Conservation (phyloP, 1,140 invertebrate species). For the Drosophila biarmipes region DNA sequence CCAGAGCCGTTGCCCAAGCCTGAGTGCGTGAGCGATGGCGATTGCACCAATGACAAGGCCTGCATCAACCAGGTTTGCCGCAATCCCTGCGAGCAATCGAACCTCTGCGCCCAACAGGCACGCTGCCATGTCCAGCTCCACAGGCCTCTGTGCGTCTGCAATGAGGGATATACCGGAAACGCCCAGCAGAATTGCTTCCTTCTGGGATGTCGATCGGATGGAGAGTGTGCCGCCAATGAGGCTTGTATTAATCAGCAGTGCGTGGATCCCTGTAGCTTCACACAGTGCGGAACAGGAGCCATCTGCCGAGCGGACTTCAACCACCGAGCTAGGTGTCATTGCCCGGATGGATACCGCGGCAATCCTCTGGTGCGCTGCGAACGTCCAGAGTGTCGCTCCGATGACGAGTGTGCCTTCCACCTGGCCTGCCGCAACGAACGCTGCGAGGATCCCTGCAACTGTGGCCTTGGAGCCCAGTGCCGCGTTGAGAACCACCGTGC, state of each 20-base stretch:
- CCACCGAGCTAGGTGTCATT: conserved; percentile 92
- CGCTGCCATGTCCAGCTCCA: conserved; percentile 92
- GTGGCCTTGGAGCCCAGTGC: conserved; percentile 89
- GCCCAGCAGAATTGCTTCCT: conserved; percentile 86
- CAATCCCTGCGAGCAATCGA: conserved; percentile 90
- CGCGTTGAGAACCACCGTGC: conserved; percentile 91
- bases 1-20: conserved; percentile 86
- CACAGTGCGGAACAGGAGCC: conserved; percentile 93
- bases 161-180: conserved; percentile 92
- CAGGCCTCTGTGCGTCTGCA: conserved; percentile 92
- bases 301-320: conserved; percentile 89
- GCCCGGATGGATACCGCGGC: conserved; percentile 90
- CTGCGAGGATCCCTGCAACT: conserved; percentile 93
- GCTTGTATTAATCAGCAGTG: conserved; percentile 94
- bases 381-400: conserved; percentile 90
- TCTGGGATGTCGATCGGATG: conserved; percentile 93
- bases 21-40: conserved; percentile 91
- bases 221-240: conserved; percentile 92
- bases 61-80: conserved; percentile 92
- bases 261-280: conserved; percentile 91
- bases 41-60: conserved; percentile 93
- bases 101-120: conserved; percentile 92
- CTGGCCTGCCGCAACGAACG: conserved; percentile 90
- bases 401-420: conserved; percentile 90
- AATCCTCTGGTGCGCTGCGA: conserved; percentile 91